Evolutionary conservation across 2,113 vertebrate species (phyloP).

Genomic region (Xiphorhynchus elegans): DNA sequence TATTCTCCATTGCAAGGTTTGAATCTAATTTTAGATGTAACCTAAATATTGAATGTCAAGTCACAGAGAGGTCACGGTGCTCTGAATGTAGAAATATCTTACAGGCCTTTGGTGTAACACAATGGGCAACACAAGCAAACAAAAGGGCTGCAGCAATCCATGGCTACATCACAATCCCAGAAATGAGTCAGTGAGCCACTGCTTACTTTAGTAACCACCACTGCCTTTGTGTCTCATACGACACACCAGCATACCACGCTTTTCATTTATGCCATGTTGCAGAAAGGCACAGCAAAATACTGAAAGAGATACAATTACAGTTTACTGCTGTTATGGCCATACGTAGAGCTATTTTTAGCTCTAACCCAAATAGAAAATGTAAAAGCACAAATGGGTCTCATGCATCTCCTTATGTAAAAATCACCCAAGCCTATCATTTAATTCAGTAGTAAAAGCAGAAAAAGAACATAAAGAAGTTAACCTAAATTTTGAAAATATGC

Average conservation of each 20-base stretch:
- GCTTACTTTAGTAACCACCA: neutral
- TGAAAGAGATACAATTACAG: neutral
- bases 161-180: neutral
- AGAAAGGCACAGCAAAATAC: neutral
- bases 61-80: neutral
- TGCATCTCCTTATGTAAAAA: neutral
- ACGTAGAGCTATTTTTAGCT: constrained; percentile 4
- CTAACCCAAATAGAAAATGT: constrained; percentile 1
- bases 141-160: neutral
- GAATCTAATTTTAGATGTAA: constrained; percentile 23
- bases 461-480: neutral
- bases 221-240: neutral
- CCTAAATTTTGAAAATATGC: neutral
- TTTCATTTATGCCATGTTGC: neutral
- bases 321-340: neutral
- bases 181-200: neutral
- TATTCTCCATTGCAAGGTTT: neutral
- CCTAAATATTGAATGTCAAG: constrained; percentile 14
- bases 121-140: neutral
- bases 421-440: neutral
- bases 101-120: neutral
- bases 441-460: neutral
- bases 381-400: neutral
- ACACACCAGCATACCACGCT: neutral
- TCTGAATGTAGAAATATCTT: neutral